Base-by-base conservation (phyloP, 2,113 vertebrate genomes). In the Centropus bengalensis region DNA sequence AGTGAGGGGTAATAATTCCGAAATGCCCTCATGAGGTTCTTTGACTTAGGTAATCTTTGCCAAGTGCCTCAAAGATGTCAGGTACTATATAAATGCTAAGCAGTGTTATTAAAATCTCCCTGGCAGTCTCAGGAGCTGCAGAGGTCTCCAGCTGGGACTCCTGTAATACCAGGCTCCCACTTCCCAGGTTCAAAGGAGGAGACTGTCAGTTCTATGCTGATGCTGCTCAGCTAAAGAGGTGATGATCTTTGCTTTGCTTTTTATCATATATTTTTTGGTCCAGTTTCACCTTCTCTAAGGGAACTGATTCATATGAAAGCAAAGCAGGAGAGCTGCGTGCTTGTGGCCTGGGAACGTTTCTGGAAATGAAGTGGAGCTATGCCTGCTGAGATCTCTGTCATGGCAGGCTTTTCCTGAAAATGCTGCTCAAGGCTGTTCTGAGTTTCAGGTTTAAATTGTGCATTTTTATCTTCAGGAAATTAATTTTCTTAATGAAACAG, bases 161-260 rank as follows among this genome's bases (percentile, higher is more conserved):
- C 42, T 0, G 2, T 64, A 91, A 51, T 0, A 0, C 36, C 8
- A 26, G 84, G 63, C 64, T 95, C 42, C 42, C 24, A 8, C 68
- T 81, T 58, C 18, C 38, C 27, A 10, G 56, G 24, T 79, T 87
- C 64, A 24, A 11, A 75, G 47, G 33, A 59, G n/a, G 42, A 80
- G 55, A 59, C 80, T 0, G 0, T 62, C 40, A 22, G 32, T 54
- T 86, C 36, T 32, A 8, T 0, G 0, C 40, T 76, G 33, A 73
- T 81, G 47, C 49, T 64, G 58, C 62, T 14, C 40, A 49, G 70
- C 63, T 55, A 4, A 76, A 67, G 60, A 44, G 49, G 47, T 0
- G 0, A 1, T 91, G 67, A 23, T 45, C 58, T 0, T 0, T 44
- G 66, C 2, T 2, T 36, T 36, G 36, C 36, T 36, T 36, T 36